These are phyloP conservation scores for Henricia sp. DNA, from an alignment of 53 echinoderm and acorn worm species.

Conservation along the genomic window DNA sequence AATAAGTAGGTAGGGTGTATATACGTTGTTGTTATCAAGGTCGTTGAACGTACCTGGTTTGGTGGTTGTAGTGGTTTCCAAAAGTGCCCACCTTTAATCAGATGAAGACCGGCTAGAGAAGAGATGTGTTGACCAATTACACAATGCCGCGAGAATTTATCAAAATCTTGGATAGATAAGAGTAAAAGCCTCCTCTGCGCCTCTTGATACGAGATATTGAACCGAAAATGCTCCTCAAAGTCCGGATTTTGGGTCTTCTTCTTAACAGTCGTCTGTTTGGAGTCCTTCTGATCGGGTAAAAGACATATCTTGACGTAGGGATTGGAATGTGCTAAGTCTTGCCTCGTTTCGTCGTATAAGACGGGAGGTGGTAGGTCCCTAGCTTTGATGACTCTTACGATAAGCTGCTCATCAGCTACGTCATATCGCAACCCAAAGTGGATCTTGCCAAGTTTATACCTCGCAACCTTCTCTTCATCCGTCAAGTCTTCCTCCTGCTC, in stretches of 20 bases:
- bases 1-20: no score
- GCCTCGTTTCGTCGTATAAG: constrained; percentile 83
- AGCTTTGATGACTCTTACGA: constrained; percentile 86
- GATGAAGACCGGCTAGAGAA: constrained; percentile 80
- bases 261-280: constrained; percentile 92
- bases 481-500: constrained; percentile 88
- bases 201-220: constrained; percentile 88
- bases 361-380: constrained; percentile 92
- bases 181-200: constrained; percentile 85
- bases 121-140: constrained; percentile 96
- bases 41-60: constrained; percentile 76
- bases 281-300: constrained; percentile 95
- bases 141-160: constrained; percentile 97
- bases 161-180: constrained; percentile 96
- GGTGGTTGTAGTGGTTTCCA: constrained; percentile 98
- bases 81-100: constrained; percentile 90
- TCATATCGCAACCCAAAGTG: constrained; percentile 93
- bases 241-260: constrained; percentile 94
- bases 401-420: constrained; percentile 79
- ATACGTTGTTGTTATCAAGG: no score
- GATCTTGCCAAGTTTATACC: constrained; percentile 93
- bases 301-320: constrained; percentile 98
- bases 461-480: constrained; percentile 93
- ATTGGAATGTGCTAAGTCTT: constrained; percentile 97
- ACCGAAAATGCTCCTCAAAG: constrained; percentile 94